Percentiles rank a stretch among this genome's conserved stretches.
Conservation (phyloP, 2,888 invertebrate species). For the Nymphalis polychloros region DNA sequence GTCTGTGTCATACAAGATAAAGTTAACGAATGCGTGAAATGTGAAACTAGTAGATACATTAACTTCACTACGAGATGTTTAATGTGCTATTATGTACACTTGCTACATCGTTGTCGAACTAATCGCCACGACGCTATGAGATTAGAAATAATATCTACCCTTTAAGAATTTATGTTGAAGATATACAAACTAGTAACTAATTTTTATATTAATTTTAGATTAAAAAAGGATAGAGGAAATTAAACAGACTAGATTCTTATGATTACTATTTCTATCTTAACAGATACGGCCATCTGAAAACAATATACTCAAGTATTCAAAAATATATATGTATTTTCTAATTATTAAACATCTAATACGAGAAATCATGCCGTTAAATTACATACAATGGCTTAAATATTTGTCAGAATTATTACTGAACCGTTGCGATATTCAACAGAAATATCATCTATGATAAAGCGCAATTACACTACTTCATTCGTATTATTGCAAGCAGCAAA, state of each 20-base stretch:
- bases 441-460: background rate
- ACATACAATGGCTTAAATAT: background rate
- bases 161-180: too few relatives aligned
- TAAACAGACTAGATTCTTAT: background rate
- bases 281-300: conserved; percentile 3
- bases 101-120: background rate
- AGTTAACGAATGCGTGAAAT: background rate
- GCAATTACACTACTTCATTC: too few relatives aligned
- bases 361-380: background rate
- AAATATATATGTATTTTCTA: conserved; percentile 2
- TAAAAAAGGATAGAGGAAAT: background rate
- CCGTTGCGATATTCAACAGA: background rate
- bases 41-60: background rate
- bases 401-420: background rate
- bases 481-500: background rate
- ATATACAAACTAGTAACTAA: background rate
- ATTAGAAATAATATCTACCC: too few relatives aligned
- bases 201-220: background rate
- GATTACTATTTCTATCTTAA: background rate
- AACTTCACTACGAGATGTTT: background rate
- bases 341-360: background rate
- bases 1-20: too few relatives aligned
- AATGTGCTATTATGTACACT: conserved; percentile 1
- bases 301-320: conserved; percentile 8
- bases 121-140: too few relatives aligned